Evolutionary conservation across 2,113 vertebrate genomes (phyloP).

Genomic region (Pangasianodon hypophthalmus): DNA sequence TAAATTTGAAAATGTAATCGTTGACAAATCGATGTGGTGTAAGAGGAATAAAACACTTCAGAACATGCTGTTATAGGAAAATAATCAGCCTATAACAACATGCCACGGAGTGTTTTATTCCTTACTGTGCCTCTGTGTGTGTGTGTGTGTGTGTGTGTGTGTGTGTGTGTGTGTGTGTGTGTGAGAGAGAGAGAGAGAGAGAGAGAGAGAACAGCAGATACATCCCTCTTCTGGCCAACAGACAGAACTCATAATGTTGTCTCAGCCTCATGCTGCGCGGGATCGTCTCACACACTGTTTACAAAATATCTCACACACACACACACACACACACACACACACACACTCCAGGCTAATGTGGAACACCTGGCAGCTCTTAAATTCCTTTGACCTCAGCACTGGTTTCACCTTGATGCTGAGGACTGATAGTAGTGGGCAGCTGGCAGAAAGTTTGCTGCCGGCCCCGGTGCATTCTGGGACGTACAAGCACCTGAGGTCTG

Average conservation of each 20-base stretch:
- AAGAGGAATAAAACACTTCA: neutral
- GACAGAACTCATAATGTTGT: conserved; percentile 27
- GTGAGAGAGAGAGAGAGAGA: neutral
- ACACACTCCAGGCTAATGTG: conserved; percentile 24
- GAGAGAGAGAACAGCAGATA: neutral
- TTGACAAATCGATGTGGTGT: neutral
- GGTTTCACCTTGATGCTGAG: conserved; percentile 45
- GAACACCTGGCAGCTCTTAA: conserved; percentile 38
- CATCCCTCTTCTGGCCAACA: conserved; percentile 12
- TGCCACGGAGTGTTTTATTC: neutral
- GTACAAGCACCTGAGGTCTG: conserved; percentile 26
- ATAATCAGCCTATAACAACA: no score
- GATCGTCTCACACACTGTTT: conserved; percentile 27
- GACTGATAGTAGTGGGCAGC: conserved; percentile 13
- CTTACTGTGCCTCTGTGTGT: neutral
- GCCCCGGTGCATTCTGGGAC: conserved; percentile 50
- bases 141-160: neutral
- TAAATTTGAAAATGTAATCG: no score
- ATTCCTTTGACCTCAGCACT: conserved; percentile 42
- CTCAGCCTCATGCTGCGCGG: conserved; percentile 29
- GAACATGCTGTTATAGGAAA: neutral
- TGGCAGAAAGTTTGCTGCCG: conserved; percentile 33
- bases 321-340: conserved; percentile 41
- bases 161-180: neutral
- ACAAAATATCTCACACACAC: conserved; percentile 34